Evolutionary conservation across 2,113 vertebrate species (phyloP), one percentile per base, ranked within the genome.

Genomic region (Octodon degus): DNA sequence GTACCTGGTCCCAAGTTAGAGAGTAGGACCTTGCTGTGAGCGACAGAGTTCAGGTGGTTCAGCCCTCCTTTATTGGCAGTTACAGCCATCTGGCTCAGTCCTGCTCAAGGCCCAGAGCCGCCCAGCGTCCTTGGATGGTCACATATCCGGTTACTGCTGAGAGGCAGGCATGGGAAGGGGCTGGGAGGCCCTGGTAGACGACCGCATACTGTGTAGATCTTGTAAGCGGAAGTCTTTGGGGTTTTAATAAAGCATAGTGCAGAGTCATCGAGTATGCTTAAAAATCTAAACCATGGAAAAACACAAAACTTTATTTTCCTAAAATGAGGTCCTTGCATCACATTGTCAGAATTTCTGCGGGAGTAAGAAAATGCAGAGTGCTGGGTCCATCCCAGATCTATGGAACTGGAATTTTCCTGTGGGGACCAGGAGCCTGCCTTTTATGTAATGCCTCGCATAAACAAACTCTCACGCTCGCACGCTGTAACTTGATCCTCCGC

Each of bases 161-260:
- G 37, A 50, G 43, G 16, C 37, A 0, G 0, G 0, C 4, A 0
- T 20, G 5, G 58, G 72, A 81, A 62, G 30, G 84, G 40, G 40
- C 65, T 60, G 65, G 55, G 80, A 80, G 58, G 63, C 30, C 16
- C 79, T 50, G 11, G 24, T 1, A 10, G 58, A 40, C 92, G 62
- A 84, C 82, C 82, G 65, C 7, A 58, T 19, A 10, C 2, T 40
- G 13, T 50, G 50, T 19, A 14, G 43, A 40, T 58, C 13, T 84
- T 55, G 58, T 40, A 58, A n/a, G 11, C 2, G 27, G 40, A 70
- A 55, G 7, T 65, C 43, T 14, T 74, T 40, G 86, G 82, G 93
- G n/a, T 72, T 97, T 83, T 84, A 62, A 67, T 40, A 92, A 84
- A 67, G 32, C 43, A 37, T 9, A 76, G 60, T 60, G 30, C 25